phyloP scores from a whole-genome alignment of 1,140 invertebrate genomes.

The Neodiprion pinetum region DNA sequence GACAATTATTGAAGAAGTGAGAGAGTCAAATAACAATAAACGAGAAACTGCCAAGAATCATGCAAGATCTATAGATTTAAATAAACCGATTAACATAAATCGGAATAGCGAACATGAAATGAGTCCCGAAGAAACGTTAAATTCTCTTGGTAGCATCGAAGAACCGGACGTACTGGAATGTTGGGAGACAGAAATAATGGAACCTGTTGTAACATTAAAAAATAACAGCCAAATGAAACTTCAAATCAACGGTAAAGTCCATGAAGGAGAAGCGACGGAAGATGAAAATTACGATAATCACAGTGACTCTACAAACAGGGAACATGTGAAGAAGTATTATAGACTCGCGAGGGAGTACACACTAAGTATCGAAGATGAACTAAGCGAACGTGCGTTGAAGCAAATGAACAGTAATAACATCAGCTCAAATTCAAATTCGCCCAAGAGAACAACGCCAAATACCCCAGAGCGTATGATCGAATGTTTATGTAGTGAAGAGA shows the following conservation, averaged over 20 bases:
- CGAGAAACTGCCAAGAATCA: background rate
- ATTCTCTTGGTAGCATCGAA: constrained; percentile 55
- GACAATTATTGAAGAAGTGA: background rate
- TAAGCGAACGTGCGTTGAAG: constrained; percentile 29
- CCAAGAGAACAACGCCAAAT: constrained; percentile 31
- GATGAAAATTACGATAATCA: constrained; percentile 32
- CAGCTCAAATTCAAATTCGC: background rate
- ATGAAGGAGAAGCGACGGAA: constrained; percentile 38
- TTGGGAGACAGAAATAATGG: constrained; percentile 55
- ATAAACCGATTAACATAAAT: background rate
- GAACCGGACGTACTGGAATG: constrained; percentile 59
- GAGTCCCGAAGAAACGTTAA: constrained; percentile 5
- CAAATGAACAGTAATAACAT: constrained; percentile 1
- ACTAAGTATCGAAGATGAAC: constrained; percentile 39
- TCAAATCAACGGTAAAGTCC: constrained; percentile 28
- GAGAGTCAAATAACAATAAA: background rate
- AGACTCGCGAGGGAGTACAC: constrained; percentile 40
- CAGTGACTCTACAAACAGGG: constrained; percentile 44
- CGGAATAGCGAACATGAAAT: background rate
- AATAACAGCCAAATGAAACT: constrained; percentile 22
- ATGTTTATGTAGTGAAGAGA: constrained; percentile 37
- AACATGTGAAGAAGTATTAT: constrained; percentile 42
- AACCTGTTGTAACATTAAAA: constrained; percentile 43
- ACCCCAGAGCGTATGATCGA: constrained; percentile 38
- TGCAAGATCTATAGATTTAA: background rate